phyloP scores from a whole-genome alignment of 2,888 invertebrate species.

The Cryptocheilus praepositus region DNA sequence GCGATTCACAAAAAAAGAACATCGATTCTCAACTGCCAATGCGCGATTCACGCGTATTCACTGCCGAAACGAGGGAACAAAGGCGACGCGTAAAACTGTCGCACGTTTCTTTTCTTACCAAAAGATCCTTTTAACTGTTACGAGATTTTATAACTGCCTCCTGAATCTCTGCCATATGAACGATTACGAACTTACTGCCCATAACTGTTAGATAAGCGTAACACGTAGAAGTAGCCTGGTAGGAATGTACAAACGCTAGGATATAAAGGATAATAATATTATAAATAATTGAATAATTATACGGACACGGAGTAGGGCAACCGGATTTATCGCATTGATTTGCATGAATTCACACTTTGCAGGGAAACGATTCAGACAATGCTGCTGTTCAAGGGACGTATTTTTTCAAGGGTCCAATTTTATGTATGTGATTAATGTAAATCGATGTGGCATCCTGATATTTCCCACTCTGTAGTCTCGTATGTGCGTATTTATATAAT shows the following conservation, averaged over 20 bases:
- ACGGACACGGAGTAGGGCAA: constrained; percentile 52
- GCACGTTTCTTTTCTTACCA: constrained; percentile 1
- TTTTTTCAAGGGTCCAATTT: too few species aligned
- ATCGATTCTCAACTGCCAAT: too few species aligned
- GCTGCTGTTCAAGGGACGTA: too few species aligned
- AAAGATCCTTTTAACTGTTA: neutral
- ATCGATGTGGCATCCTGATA: too few species aligned
- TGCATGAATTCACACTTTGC: too few species aligned
- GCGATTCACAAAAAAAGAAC: too few species aligned
- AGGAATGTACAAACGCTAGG: constrained; percentile 53
- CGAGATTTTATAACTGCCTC: constrained; percentile 12
- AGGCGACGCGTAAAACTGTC: neutral
- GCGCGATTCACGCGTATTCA: too few species aligned
- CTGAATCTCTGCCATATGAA: constrained; percentile 19
- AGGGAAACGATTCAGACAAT: too few species aligned
- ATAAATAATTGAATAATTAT: constrained; percentile 43
- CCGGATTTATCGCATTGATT: constrained; percentile 24
- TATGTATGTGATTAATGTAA: too few species aligned
- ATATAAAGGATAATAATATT: constrained; percentile 45
- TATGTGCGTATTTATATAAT: too few species aligned
- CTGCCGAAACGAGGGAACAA: neutral
- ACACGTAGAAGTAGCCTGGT: constrained; percentile 39
- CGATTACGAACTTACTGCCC: constrained; percentile 32
- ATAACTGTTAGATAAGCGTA: constrained; percentile 23
- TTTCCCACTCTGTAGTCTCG: too few species aligned